Conservation (phyloP, 2,888 invertebrate genomes). For the Drosophila meridionalis region DNA sequence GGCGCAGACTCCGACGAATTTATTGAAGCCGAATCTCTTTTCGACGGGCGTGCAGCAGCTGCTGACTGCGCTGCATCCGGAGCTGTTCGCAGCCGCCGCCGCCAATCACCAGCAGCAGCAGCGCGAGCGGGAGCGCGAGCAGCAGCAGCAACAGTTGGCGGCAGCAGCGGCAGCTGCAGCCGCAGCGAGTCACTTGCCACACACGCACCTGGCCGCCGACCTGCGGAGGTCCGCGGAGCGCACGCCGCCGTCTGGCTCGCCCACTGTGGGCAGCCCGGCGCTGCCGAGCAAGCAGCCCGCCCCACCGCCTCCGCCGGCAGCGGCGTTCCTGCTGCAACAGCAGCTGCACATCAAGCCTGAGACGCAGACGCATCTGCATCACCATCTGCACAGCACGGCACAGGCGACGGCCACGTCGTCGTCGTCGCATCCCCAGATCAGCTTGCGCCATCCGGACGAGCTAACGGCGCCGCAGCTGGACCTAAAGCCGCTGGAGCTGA, state of each 20-base stretch:
- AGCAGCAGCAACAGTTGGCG: slow-evolving; percentile 66
- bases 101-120: slow-evolving; percentile 86
- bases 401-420: slow-evolving; percentile 37
- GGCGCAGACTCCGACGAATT: slow-evolving; percentile 87
- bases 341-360: slow-evolving; percentile 83
- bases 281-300: slow-evolving; percentile 62
- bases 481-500: slow-evolving; percentile 70
- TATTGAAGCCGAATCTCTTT: slow-evolving; percentile 91
- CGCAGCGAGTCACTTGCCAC: slow-evolving; percentile 62
- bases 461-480: slow-evolving; percentile 78
- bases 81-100: slow-evolving; percentile 86
- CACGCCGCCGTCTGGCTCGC: slow-evolving; percentile 75
- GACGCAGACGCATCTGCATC: slow-evolving; percentile 82
- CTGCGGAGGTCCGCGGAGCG: slow-evolving; percentile 74
- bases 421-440: slow-evolving; percentile 67
- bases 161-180: slow-evolving; percentile 53
- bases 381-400: slow-evolving; percentile 62
- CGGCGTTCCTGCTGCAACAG: slow-evolving; percentile 82
- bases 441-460: slow-evolving; percentile 76
- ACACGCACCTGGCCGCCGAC: slow-evolving; percentile 67
- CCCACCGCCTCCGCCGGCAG: slow-evolving; percentile 65
- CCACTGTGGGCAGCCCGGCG: slow-evolving; percentile 65
- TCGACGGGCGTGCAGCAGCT: slow-evolving; percentile 91
- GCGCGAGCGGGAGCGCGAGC: slow-evolving; percentile 74
- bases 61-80: slow-evolving; percentile 90